Evolutionary conservation across 2,888 invertebrate species (phyloP), one percentile per base, ranked within the genome.

Genomic region (Mesodorylaimus sp.): DNA sequence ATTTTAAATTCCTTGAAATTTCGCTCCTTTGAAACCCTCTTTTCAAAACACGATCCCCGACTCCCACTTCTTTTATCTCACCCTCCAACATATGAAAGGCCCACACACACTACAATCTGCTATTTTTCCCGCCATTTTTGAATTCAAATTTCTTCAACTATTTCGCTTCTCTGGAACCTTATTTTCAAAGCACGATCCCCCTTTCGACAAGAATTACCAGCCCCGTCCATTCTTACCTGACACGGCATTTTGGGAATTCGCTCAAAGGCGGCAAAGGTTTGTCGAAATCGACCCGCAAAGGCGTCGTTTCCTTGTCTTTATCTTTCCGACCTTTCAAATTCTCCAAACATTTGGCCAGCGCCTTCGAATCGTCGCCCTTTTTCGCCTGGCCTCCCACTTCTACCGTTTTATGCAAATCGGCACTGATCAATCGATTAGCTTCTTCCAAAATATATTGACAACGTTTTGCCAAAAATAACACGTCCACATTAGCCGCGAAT

Each of bases 391-490:
- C 45, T 3, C 26, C 45, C 3, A 60, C 56, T 1, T 60, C 47
- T 19, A 47, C 47, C 13, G 49, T 62, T 32, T 65, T 59, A 49
- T 66, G 65, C 3, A 66, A 58, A 23, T 65, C 62, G 3, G 62
- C 56, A 7, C 57, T 66, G 63, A 68, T 66, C 50, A 68, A 52
- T 24, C 54, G 49, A 2, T 66, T 55, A 2, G 66, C 67, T 42
- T 56, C 50, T 47, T 61, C 60, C 42, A 67, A 52, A 29, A 67
- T 61, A 37, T 58, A 59, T 53, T 66, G 64, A 47, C 65, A 63
- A 54, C 67, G 66, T 54, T 67, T 67, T 54, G 66, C 66, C 38
- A 66, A 65, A 58, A 66, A 68, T 27, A 67, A 51, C 3, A 64
- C 59, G 55, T 66, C 62, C 7, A 68, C 58, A 56, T 65, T 65